These are phyloP conservation scores for Petrolisthes manimaculis DNA, from an alignment of 2,888 invertebrate genomes.

Conservation along the genomic window DNA sequence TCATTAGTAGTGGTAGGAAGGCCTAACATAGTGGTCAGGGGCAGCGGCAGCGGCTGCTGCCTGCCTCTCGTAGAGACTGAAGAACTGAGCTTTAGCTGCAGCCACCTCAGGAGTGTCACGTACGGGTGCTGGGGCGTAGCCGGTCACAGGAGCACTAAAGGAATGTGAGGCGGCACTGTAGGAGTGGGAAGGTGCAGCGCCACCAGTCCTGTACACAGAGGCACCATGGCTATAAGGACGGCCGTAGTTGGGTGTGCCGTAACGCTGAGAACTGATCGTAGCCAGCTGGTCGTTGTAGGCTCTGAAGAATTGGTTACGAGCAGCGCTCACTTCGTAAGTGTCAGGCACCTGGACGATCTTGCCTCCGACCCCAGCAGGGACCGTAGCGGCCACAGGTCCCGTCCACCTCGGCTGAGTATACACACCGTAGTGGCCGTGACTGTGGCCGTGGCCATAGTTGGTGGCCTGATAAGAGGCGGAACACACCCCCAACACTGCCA, in stretches of 20 bases:
- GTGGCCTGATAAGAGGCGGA: slow-evolving; percentile 11
- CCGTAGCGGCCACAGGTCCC: slow-evolving; percentile 17
- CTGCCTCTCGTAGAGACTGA: slow-evolving; percentile 21
- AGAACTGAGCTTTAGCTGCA: slow-evolving; percentile 37
- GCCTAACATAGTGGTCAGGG: slow-evolving; percentile 25
- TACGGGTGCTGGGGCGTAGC: neutral
- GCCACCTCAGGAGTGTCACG: slow-evolving; percentile 39
- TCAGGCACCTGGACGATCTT: slow-evolving; percentile 26
- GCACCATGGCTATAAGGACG: neutral
- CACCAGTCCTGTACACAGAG: neutral
- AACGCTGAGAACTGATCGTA: neutral
- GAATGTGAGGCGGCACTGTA: slow-evolving; percentile 1
- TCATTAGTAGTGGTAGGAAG: too few species aligned
- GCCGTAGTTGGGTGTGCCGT: neutral
- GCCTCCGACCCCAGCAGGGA: slow-evolving; percentile 29
- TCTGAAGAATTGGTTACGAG: slow-evolving; percentile 10
- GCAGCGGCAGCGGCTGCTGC: slow-evolving; percentile 50
- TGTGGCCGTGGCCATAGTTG: neutral
- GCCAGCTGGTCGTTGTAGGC: slow-evolving; percentile 22
- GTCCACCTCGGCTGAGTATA: slow-evolving; percentile 6
- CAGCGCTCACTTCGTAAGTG: slow-evolving; percentile 32
- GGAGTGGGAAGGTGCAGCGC: neutral
- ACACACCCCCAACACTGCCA: slow-evolving; percentile 36
- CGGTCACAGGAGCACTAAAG: neutral
- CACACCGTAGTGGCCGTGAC: neutral